These are phyloP conservation scores for Lipophrys pholis DNA, from an alignment of 2,113 vertebrate species.

Conservation along the genomic window DNA sequence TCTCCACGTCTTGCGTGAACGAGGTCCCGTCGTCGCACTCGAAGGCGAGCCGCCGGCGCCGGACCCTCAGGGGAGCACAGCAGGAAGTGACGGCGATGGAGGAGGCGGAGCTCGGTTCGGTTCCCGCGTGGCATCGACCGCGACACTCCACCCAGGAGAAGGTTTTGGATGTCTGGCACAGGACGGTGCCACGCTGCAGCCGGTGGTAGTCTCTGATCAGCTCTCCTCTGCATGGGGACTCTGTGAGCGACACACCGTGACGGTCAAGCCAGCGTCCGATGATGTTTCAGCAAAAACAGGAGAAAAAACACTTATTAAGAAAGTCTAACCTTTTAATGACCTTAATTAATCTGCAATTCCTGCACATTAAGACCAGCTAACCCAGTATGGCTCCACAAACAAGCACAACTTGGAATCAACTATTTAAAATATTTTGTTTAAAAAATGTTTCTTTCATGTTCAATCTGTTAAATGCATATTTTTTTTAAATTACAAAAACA, in stretches of 20 bases:
- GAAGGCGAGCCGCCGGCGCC: slow-evolving; percentile 90
- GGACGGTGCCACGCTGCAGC: slow-evolving; percentile 90
- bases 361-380: too few species aligned
- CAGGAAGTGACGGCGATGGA: slow-evolving; percentile 63
- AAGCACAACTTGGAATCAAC: too few species aligned
- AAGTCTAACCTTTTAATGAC: too few species aligned
- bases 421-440: too few species aligned
- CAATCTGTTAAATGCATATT: too few species aligned
- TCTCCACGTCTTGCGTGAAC: slow-evolving; percentile 95
- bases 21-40: slow-evolving; percentile 95
- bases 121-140: slow-evolving; percentile 81
- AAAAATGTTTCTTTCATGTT: too few species aligned
- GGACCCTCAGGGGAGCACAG: slow-evolving; percentile 87
- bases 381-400: too few species aligned
- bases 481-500: too few species aligned
- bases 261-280: background rate
- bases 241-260: slow-evolving; percentile 67
- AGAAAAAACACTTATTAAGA: too few species aligned
- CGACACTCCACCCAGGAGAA: slow-evolving; percentile 95
- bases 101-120: background rate
- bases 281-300: too few species aligned
- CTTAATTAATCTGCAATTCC: too few species aligned
- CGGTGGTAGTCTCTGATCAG: slow-evolving; percentile 91
- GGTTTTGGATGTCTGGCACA: slow-evolving; percentile 93
- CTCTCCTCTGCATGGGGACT: slow-evolving; percentile 88